Conservation (phyloP, 1,140 invertebrate genomes). For the Saxidomus purpurata region DNA sequence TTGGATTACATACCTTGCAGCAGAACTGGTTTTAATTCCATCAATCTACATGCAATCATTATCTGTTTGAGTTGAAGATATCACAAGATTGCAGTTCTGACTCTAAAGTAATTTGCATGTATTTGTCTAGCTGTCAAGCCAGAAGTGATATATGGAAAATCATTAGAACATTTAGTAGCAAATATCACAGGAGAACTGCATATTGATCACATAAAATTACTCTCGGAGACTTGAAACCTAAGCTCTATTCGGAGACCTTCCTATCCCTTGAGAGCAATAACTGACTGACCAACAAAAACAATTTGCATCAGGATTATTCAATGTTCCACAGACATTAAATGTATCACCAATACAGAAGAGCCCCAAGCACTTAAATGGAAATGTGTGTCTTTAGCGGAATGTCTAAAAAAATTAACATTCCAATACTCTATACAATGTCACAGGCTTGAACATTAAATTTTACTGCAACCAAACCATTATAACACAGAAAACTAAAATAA, state of each 20-base stretch:
- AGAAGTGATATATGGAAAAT: constrained; percentile 59
- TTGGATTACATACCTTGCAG: constrained; percentile 12
- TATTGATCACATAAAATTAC: constrained; percentile 23
- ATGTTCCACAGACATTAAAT: constrained; percentile 3
- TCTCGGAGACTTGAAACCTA: background rate
- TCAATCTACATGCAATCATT: constrained; percentile 18
- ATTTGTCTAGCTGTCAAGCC: constrained; percentile 58
- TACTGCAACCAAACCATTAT: no score
- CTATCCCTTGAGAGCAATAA: background rate
- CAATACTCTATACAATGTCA: no score
- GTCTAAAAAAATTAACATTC: background rate
- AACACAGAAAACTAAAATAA: no score
- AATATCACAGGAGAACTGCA: constrained; percentile 30
- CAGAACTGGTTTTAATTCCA: background rate
- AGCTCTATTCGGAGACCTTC: background rate
- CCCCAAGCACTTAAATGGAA: background rate
- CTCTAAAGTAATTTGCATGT: constrained; percentile 50
- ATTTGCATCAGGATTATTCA: constrained; percentile 42
- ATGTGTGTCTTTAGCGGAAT: no score
- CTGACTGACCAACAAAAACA: constrained; percentile 31
- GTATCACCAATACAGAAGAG: background rate
- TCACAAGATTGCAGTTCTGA: background rate
- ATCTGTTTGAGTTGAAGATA: background rate
- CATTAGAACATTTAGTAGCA: constrained; percentile 55
- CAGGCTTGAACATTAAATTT: no score